phyloP scores from a whole-genome alignment of 2,888 invertebrate genomes.

The Acronicta aceris region DNA sequence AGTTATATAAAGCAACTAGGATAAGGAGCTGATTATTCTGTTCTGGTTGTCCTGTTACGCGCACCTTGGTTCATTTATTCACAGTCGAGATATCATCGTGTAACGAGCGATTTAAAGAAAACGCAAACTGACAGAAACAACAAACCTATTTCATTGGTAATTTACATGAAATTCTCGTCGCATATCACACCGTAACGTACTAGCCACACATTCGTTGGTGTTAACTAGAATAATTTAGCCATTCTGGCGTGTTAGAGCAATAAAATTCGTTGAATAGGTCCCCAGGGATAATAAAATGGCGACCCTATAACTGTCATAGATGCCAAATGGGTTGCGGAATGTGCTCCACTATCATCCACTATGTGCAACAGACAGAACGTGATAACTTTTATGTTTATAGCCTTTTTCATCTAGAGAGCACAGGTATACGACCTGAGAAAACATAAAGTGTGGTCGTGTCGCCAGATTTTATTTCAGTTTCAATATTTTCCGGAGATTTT shows the following conservation, averaged over 20 bases:
- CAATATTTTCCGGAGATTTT: background rate
- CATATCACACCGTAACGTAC: constrained; percentile 26
- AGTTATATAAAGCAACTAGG: too few species aligned
- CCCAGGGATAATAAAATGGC: constrained; percentile 58
- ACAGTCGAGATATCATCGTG: background rate
- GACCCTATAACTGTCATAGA: constrained; percentile 53
- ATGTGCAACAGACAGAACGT: constrained; percentile 55
- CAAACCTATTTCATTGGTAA: constrained; percentile 1
- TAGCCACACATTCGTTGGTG: constrained; percentile 51
- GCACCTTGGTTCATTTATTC: too few species aligned
- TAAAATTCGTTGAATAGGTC: constrained; percentile 59
- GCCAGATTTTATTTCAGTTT: constrained; percentile 11
- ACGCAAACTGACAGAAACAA: background rate
- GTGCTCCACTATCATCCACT: constrained; percentile 47
- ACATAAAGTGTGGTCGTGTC: constrained; percentile 5
- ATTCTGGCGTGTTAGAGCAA: constrained; percentile 60
- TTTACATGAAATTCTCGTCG: constrained; percentile 33
- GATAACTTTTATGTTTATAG: constrained; percentile 55
- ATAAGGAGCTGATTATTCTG: too few species aligned
- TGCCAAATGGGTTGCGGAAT: constrained; percentile 59
- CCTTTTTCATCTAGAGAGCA: constrained; percentile 46
- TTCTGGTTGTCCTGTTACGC: too few species aligned
- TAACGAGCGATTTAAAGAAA: background rate
- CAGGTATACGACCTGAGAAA: constrained; percentile 50
- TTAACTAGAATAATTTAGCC: constrained; percentile 63